Conservation (phyloP, 2,888 invertebrate species). For the Rhopalosiphum nymphaeae region DNA sequence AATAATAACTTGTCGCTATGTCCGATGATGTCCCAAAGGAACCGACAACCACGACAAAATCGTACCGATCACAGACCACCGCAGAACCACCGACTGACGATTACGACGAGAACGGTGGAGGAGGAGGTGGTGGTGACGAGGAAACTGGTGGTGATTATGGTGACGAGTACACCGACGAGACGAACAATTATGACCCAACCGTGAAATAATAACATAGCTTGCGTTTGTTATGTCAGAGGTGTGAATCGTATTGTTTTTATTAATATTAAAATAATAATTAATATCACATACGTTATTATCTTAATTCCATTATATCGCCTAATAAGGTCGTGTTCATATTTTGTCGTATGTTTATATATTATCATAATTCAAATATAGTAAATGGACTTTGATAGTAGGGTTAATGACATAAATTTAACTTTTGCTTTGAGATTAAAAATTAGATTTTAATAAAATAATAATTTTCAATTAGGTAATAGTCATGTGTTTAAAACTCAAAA, state of each 20-base stretch:
- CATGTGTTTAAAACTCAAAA: neutral
- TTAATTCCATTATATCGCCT: neutral
- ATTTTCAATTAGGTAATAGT: neutral
- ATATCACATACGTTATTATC: neutral
- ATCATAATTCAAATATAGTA: neutral
- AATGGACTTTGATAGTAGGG: neutral
- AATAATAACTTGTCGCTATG: neutral
- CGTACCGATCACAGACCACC: constrained; percentile 53
- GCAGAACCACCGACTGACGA: constrained; percentile 47
- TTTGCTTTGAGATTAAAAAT: neutral
- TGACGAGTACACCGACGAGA: constrained; percentile 59
- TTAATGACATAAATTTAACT: neutral
- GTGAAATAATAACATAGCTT: constrained; percentile 29
- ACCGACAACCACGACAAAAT: constrained; percentile 57
- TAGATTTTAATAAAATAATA: neutral
- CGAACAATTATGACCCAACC: constrained; percentile 39
- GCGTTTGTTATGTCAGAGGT: constrained; percentile 15
- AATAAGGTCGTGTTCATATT: neutral
- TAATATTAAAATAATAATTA: neutral
- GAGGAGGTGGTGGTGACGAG: constrained; percentile 7
- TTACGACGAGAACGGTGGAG: constrained; percentile 42
- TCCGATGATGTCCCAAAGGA: constrained; percentile 3
- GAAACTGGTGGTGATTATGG: constrained; percentile 48
- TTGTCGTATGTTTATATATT: neutral
- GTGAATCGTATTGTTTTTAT: neutral